Evolutionary conservation across 2,113 vertebrate genomes (phyloP), one percentile per base, ranked within the genome.

Genomic region (Istiophorus platypterus): DNA sequence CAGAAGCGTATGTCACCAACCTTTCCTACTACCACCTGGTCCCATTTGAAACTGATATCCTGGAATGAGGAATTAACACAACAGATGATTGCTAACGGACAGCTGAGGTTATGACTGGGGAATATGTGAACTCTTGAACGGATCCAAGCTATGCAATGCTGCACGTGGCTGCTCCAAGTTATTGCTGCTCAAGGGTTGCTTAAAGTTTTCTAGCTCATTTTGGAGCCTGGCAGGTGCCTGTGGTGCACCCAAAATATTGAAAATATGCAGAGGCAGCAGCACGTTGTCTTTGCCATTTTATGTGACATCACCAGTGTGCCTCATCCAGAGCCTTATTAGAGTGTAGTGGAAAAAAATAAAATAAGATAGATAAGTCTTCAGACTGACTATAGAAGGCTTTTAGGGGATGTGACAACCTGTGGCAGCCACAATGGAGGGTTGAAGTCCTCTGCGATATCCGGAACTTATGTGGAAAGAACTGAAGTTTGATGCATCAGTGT

Each of bases 1-100:
- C 97, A 4, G 95, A 96, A 26, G 97, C 97, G 17, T 99, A 99
- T 22, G 97, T 98, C 92, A 99, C 98, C 92, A 99, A 99, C 90
- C 91, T 99, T 82, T 99, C 98, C 20, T 99, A 99, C 89, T 99
- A 99, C 92, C 98, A 99, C 67, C 94, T 99, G 86, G 97, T 98
- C 72, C 98, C 98, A 0, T 99, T 99, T 71, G 98, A 99, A 93
- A 99, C 97, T 0, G 98, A 99, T 88, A 99, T 99, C 91, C 93
- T 98, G 95, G 98, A 99, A 92, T 99, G 95, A 98, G 57, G 57
- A 31, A 26, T 57, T 34, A 18, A 59, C 52, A 34, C 47, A 22
- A 34, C 18, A 9, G 37, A 47, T 17, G 49, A 54, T 41, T 13
- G 51, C 58, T 37, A 72, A 62, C 12, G 73, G 58, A 76, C 54